Evolutionary conservation across 2,888 invertebrate species (phyloP).

Genomic region (Anagyrus pseudococci): DNA sequence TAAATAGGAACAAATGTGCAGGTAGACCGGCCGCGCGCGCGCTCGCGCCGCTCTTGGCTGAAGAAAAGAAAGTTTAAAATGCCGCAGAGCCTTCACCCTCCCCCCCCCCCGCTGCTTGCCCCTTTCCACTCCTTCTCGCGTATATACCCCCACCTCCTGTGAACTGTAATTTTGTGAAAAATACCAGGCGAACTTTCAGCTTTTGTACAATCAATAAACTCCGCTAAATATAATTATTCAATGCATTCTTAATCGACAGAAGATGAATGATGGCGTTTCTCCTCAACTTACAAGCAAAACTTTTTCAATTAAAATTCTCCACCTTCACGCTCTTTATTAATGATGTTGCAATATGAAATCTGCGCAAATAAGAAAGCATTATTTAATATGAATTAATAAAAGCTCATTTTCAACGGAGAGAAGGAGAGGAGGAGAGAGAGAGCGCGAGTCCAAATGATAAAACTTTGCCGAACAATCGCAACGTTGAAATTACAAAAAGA

Average conservation of each 20-base stretch:
- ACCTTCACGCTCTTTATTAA: slow-evolving; percentile 19
- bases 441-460: neutral
- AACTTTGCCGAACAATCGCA: no score
- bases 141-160: no score
- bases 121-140: no score
- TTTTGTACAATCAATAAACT: slow-evolving; percentile 24
- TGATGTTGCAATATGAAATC: slow-evolving; percentile 28
- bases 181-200: slow-evolving; percentile 2
- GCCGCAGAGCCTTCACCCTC: no score
- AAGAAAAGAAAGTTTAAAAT: slow-evolving; percentile 15
- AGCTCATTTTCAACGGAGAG: neutral
- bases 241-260: slow-evolving; percentile 38
- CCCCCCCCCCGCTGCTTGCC: no score
- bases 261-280: slow-evolving; percentile 31
- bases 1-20: neutral
- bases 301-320: slow-evolving; percentile 36
- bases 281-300: slow-evolving; percentile 20
- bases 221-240: slow-evolving; percentile 36
- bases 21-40: no score
- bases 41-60: neutral
- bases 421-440: neutral
- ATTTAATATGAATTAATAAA: slow-evolving; percentile 32
- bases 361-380: slow-evolving; percentile 2
- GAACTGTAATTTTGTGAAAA: slow-evolving; percentile 28
- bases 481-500: no score